These are phyloP conservation scores for Uria aalge DNA, from an alignment of 2,113 vertebrate genomes.

Conservation along the genomic window DNA sequence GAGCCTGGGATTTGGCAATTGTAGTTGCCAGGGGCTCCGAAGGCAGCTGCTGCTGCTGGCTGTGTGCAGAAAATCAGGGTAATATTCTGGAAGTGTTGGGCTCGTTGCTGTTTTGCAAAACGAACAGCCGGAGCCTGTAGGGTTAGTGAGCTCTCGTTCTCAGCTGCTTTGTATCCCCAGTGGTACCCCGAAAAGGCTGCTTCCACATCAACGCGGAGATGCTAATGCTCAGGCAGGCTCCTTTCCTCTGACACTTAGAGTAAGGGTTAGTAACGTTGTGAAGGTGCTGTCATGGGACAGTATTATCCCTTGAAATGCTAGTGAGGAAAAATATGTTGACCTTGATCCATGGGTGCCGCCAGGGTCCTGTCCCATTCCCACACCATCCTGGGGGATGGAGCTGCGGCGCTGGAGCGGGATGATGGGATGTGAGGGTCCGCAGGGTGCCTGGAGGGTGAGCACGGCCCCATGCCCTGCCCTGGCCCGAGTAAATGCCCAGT, in stretches of 20 bases:
- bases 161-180: accelerated
- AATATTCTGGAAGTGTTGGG: not conserved
- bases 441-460: not conserved
- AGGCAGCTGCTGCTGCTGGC: not conserved
- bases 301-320: not conserved
- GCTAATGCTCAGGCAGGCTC: accelerated
- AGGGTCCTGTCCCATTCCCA: not conserved
- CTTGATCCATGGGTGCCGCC: accelerated
- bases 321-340: accelerated
- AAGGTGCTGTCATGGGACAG: not conserved
- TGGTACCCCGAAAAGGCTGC: not conserved
- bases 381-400: not conserved
- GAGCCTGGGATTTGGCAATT: not conserved
- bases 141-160: not conserved
- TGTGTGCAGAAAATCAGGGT: not conserved
- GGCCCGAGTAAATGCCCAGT: not conserved
- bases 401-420: accelerated
- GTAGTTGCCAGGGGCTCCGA: not conserved
- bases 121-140: not conserved
- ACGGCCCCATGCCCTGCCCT: not conserved
- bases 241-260: not conserved
- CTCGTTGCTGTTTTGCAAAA: not conserved
- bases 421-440: not conserved
- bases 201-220: accelerated
- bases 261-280: not conserved